Evolutionary conservation across 1,140 invertebrate species (phyloP).

Genomic region (Aphelenchoides avenae): DNA sequence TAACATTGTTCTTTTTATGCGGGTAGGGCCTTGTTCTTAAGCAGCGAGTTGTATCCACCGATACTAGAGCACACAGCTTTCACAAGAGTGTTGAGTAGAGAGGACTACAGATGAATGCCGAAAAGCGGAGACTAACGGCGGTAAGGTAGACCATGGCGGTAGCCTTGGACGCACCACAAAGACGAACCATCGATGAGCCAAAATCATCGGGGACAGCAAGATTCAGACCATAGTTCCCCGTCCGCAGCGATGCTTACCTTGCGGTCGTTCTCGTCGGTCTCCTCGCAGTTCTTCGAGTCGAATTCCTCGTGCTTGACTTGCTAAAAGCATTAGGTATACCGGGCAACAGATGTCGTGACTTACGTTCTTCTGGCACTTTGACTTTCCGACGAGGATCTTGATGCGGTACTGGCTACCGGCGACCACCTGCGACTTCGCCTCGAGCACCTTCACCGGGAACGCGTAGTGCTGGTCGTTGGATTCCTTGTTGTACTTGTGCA

Average conservation of each 20-base stretch:
- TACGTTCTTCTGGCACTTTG: slow-evolving; percentile 21
- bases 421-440: slow-evolving; percentile 22
- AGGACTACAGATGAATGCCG: not conserved
- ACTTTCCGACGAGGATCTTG: slow-evolving; percentile 16
- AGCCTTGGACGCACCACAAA: not conserved
- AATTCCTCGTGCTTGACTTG: not conserved
- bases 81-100: not conserved
- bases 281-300: slow-evolving; percentile 5
- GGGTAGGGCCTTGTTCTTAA: no score
- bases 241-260: no score
- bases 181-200: not conserved
- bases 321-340: not conserved
- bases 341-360: not conserved
- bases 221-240: no score
- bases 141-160: not conserved
- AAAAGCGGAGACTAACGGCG: not conserved
- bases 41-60: no score
- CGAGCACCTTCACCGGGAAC: slow-evolving; percentile 7
- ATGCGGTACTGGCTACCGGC: slow-evolving; percentile 15
- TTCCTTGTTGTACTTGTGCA: slow-evolving; percentile 5
- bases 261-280: slow-evolving; percentile 1
- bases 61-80: not conserved
- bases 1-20: no score
- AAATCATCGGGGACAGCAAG: no score
- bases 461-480: slow-evolving; percentile 7